These are phyloP conservation scores for Drosophila obscura DNA, from an alignment of 1,140 invertebrate genomes.

Conservation along the genomic window DNA sequence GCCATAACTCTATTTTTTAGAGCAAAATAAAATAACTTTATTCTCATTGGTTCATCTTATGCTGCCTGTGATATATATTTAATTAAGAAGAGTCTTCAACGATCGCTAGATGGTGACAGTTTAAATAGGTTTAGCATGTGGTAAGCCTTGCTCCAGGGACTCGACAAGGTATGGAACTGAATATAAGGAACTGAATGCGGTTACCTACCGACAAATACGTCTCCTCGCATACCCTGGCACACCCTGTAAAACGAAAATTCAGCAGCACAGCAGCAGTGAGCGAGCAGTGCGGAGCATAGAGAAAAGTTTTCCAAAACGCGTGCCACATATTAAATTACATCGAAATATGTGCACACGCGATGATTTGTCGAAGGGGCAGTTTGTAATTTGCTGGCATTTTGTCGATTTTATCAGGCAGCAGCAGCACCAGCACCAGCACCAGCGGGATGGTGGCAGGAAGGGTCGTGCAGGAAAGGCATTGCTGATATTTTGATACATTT, in stretches of 20 bases:
- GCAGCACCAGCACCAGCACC: conserved; percentile 1
- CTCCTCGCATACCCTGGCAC: no score
- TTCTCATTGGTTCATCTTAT: no score
- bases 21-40: no score
- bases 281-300: conserved; percentile 21
- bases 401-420: conserved; percentile 55
- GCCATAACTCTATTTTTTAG: no score
- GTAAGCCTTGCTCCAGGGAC: no score
- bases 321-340: conserved; percentile 82
- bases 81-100: no score
- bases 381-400: conserved; percentile 80
- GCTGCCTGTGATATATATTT: neutral
- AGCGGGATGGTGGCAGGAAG: conserved; percentile 1
- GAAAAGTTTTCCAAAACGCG: conserved; percentile 68
- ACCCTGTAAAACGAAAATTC: no score
- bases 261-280: conserved; percentile 1
- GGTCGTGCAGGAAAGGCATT: conserved; percentile 1
- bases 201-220: no score
- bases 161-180: no score
- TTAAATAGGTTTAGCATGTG: no score
- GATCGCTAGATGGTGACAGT: no score
- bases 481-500: conserved; percentile 76
- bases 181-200: no score
- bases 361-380: conserved; percentile 57
- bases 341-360: conserved; percentile 73